Conservation (phyloP, 1,140 invertebrate species). For the Drosophila obscura region DNA sequence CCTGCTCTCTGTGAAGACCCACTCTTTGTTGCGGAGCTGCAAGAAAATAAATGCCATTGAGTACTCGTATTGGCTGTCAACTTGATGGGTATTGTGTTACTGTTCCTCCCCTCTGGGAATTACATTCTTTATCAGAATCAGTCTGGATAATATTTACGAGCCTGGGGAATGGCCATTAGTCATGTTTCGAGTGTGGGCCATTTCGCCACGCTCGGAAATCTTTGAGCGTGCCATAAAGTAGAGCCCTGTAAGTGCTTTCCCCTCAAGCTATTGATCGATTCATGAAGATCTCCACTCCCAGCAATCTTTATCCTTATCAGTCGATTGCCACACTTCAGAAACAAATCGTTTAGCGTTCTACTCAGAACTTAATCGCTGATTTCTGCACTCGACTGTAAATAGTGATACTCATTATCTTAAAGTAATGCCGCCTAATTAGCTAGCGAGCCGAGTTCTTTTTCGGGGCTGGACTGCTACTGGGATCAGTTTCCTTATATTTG, state of each 20-base stretch:
- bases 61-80: not conserved
- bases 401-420: conserved; percentile 10
- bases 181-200: conserved; percentile 11
- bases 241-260: conserved; percentile 43
- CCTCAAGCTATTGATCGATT: conserved; percentile 28
- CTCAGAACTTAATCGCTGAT: conserved; percentile 66
- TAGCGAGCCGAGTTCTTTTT: not conserved
- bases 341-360: conserved; percentile 54
- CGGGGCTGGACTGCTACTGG: not conserved
- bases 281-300: conserved; percentile 12
- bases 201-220: conserved; percentile 43
- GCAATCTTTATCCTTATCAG: conserved; percentile 46
- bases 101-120: conserved; percentile 6
- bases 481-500: conserved; percentile 44
- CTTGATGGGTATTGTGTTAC: not conserved
- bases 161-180: conserved; percentile 41
- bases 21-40: conserved; percentile 53
- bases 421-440: conserved; percentile 31
- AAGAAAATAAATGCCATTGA: not conserved
- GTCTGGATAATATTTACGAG: conserved; percentile 37
- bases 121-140: conserved; percentile 22
- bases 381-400: conserved; percentile 56
- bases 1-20: conserved; percentile 45
- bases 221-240: not conserved
- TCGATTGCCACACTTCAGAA: conserved; percentile 62